Base-by-base conservation (phyloP, 2,113 vertebrate genomes). In the Megatriorchis doriae region DNA sequence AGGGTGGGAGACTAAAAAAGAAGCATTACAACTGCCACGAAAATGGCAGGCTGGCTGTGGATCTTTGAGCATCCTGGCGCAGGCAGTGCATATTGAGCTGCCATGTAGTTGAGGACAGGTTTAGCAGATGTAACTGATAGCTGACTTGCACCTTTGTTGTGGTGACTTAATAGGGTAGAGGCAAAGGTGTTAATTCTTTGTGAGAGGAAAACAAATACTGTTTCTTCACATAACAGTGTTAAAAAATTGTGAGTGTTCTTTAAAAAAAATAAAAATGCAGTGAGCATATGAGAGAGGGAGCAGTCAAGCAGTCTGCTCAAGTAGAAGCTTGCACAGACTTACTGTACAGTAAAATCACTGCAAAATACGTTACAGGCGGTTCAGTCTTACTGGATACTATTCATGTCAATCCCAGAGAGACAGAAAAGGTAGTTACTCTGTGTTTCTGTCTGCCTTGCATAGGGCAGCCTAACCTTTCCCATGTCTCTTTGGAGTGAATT, bases 1-100 rank as follows among this genome's bases (percentile, higher is more conserved):
- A 0, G 27, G 13, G 27, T 10, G 6, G 9, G 23, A 20, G 11
- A 20, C 36, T 52, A 0, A n/a, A 36, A 73, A 52, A 48, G 31
- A 29, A 71, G 15, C 2, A 0, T 12, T 19, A 20, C 29, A 8
- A 2, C 10, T 4, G 8, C 40, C 19, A 0, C 19, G 78, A 17
- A 65, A 45, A 10, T 1, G 38, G 18, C 42, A 45, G 55, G 27
- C 11, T 34, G 34, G n/a, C 40, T 31, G 40, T 1, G 4, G 53
- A 9, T 62, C 13, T 23, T 22, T 19, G 59, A 38, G 59, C 16
- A 2, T 13, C 32, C 16, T 48, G 26, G 67, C 36, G 13, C 7
- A 6, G 20, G 43, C 9, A 2, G 36, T 1, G 13, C 5, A 0
- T 7, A 1, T 22, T 1, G 15, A 22, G 34, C 12, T 45, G 56